Conservation (phyloP, 2,797 vertebrate species). For the Emys orbicularis region DNA sequence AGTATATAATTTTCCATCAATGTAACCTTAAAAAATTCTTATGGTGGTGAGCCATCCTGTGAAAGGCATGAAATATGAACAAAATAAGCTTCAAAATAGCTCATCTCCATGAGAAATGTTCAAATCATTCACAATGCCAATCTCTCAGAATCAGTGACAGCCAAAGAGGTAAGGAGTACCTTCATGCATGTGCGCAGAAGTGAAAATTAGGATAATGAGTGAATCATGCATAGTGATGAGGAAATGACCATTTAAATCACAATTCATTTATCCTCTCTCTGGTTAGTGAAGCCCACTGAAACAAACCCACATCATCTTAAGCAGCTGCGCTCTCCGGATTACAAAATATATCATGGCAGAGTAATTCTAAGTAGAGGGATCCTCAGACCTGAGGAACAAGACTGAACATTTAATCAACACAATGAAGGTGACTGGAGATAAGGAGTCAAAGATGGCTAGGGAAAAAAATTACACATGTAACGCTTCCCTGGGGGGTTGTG, state of each 20-base stretch:
- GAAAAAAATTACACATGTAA: not conserved
- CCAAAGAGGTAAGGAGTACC: not conserved
- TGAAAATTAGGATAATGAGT: constrained; percentile 1
- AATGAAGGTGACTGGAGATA: not conserved
- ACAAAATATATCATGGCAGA: not conserved
- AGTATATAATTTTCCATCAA: not conserved
- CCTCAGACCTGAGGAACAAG: not conserved
- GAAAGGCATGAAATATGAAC: not conserved
- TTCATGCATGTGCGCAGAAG: not conserved
- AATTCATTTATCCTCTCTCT: constrained; percentile 29
- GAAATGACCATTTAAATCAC: constrained; percentile 19
- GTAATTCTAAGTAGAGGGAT: not conserved
- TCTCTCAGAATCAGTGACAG: not conserved
- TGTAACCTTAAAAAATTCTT: not conserved
- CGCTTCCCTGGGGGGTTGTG: not conserved
- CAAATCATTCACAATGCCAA: not conserved
- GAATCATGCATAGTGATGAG: constrained; percentile 31
- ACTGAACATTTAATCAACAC: not conserved
- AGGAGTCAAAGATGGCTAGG: not conserved
- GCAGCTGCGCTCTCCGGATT: not conserved
- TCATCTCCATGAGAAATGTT: not conserved
- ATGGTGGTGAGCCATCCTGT: not conserved
- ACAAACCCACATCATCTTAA: constrained; percentile 26
- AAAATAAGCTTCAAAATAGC: not conserved
- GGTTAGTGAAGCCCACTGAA: constrained; percentile 1